Evolutionary conservation across 2,113 vertebrate species (phyloP), one percentile per base, ranked within the genome.

Genomic region (Plectropomus leopardus): DNA sequence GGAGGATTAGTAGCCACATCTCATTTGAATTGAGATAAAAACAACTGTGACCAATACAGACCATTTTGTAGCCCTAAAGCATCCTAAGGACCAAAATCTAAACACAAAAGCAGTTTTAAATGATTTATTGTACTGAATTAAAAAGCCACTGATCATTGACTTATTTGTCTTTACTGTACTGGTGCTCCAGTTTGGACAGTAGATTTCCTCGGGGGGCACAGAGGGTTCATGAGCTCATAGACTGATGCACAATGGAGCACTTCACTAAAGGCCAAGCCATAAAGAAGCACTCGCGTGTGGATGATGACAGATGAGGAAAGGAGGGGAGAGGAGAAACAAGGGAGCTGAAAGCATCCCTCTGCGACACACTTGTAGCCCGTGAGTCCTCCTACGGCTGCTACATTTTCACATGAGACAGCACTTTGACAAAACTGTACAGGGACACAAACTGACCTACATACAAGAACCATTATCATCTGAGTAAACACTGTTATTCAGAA

Each of bases 381-480:
- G 54, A 88, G 79, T 89, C 85, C 53, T 78, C 72, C 58, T 68
- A 54, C 73, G 80, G 74, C 86, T 82, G 74, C 86, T 65, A 81
- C 78, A 16, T 79, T 85, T 86, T 74, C 61, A 84, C 78, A 82
- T 85, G 85, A 92, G 82, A 77, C 78, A 83, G 83, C 83, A 87
- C 76, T 86, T 72, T 68, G 64, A 76, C 73, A 82, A 82, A 90
- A 84, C 80, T 77, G 83, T n/a, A 76, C 67, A 79, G 77, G 88
- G 45, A 83, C 64, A 83, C 76, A 75, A 50, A 26, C 76, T 93
- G 94, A 92, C 94, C 94, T 90, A 94, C 80, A 93, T 93, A 85
- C 47, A 58, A 45, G 50, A 82, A 44, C 11, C 47, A 24, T 77
- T 53, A 71, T 84, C 50, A 75, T 79, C 68, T 19, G 30, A 72